phyloP scores from a whole-genome alignment of 2,797 vertebrate species.

The Clarias fuscus region DNA sequence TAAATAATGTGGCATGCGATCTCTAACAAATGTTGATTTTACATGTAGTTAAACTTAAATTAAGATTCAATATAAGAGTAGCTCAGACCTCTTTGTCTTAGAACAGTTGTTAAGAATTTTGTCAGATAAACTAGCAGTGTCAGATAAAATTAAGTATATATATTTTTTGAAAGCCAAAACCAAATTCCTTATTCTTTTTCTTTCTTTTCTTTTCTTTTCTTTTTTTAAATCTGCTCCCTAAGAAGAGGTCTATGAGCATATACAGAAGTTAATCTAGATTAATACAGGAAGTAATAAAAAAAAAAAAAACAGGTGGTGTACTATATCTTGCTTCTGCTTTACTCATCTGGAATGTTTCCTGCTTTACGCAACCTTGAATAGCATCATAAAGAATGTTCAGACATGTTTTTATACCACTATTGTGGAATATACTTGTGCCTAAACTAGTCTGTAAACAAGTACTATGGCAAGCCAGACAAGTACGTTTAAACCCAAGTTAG shows the following conservation, averaged over 20 bases:
- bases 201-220: no score
- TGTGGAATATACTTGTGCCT: background rate
- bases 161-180: background rate
- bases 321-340: background rate
- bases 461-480: background rate
- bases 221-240: background rate
- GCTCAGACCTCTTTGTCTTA: background rate
- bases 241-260: background rate
- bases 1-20: background rate
- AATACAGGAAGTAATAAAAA: background rate
- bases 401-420: no score
- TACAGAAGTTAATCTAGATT: background rate
- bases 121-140: background rate
- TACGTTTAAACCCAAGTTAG: constrained; percentile 23
- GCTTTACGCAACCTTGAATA: constrained; percentile 50
- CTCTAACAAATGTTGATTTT: background rate
- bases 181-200: background rate
- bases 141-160: background rate
- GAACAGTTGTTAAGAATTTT: background rate
- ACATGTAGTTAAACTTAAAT: background rate
- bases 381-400: constrained; percentile 4
- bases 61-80: background rate
- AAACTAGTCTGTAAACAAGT: constrained; percentile 9
- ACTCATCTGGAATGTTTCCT: constrained; percentile 1
- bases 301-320: background rate